Evolutionary conservation across 1,140 invertebrate species (phyloP), one percentile per base, ranked within the genome.

Genomic region (Nephotettix cincticeps): DNA sequence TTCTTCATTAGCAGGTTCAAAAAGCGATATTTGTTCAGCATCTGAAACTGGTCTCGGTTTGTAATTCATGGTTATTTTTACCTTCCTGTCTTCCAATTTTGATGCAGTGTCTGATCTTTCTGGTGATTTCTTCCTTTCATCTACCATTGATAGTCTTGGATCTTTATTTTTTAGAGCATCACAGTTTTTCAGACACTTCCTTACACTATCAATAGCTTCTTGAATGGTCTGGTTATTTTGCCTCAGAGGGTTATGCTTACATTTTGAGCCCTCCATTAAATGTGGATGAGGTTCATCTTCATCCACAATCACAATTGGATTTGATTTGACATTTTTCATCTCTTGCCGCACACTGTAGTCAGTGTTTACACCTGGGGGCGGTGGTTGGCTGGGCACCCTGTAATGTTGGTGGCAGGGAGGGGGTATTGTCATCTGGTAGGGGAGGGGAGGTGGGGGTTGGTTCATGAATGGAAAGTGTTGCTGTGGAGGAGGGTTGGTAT

Each of bases 121-220:
- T 29, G 56, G 56, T 25, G 56, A 61, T 61, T 28, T 61, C 3
- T 4, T 61, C 23, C 56, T 61, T 6, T 6, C 23, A 27, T 61
- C 56, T 14, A 61, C 56, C 27, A 28, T 3, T 11, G 23, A 21
- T 21, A 61, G 56, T 27, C 56, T 61, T 27, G 56, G 56, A 23
- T 61, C 56, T 61, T 61, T 61, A 25, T 61, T 61, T 27, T 61
- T 61, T 13, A 29, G 13, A 27, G 14, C 56, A 27, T 61, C 56
- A 61, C 56, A 61, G 25, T 25, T 61, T 27, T 61, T 61, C 25
- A 61, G 27, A 25, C 56, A 61, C 23, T 61, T 61, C 28, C 28
- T 61, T 27, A 61, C 56, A 61, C 56, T 61, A 25, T 61, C 25
- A 27, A 61, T 61, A 4, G 56, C 56, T 61, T 61, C 56, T 61